Evolutionary conservation across 1,140 invertebrate genomes (phyloP).

Genomic region (Eufriesea mexicana): DNA sequence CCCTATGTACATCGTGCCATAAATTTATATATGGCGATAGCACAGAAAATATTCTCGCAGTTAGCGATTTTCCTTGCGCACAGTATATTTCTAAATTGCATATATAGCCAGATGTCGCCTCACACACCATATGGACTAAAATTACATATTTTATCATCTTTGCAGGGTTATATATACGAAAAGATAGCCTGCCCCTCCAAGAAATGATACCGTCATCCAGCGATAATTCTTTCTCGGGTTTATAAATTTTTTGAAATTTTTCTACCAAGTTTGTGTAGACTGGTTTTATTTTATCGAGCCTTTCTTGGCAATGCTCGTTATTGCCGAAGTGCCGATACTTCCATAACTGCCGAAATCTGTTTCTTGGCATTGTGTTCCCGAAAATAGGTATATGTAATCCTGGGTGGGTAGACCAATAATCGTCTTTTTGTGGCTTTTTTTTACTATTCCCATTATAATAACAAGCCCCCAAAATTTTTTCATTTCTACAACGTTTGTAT

Average conservation of each 20-base stretch:
- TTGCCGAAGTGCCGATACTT: conserved; percentile 30
- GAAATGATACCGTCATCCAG: too few species aligned
- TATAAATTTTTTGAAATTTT: too few species aligned
- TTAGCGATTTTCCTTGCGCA: conserved; percentile 17
- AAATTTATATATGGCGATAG: conserved; percentile 25
- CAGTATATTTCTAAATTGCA: conserved; percentile 32
- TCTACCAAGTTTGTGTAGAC: too few species aligned
- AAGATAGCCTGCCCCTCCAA: too few species aligned
- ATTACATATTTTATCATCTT: too few species aligned
- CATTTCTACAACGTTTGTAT: conserved; percentile 25
- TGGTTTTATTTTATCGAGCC: conserved; percentile 36
- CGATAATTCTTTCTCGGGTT: too few species aligned
- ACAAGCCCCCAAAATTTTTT: too few species aligned
- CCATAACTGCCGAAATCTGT: conserved; percentile 12
- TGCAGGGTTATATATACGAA: too few species aligned
- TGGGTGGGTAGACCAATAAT: conserved; percentile 40
- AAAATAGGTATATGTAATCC: conserved; percentile 26
- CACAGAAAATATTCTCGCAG: conserved; percentile 18
- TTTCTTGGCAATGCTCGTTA: conserved; percentile 27
- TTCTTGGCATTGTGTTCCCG: too few species aligned
- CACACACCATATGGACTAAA: too few species aligned
- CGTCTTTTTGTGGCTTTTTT: conserved; percentile 37
- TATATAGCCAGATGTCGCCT: conserved; percentile 35
- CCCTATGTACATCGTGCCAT: conserved; percentile 35
- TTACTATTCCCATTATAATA: conserved; percentile 49